Evolutionary conservation across 2,888 invertebrate species (phyloP).

Genomic region (Nipponacmea schrenckii): DNA sequence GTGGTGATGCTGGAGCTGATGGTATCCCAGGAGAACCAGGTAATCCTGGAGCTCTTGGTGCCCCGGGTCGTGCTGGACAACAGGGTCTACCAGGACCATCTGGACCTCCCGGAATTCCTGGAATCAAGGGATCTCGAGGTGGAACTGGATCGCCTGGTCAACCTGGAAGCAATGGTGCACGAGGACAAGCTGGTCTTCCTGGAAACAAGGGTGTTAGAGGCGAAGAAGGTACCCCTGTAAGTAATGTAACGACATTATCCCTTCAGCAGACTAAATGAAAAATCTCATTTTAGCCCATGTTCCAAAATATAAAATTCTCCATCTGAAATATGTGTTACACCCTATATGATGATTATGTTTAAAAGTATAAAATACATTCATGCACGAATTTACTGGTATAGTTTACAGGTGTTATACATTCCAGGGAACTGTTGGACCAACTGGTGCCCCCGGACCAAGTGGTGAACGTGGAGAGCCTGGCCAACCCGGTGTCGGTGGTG

Average conservation of each 20-base stretch:
- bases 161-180: constrained; percentile 79
- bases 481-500: constrained; percentile 48
- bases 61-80: constrained; percentile 50
- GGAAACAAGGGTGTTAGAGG: constrained; percentile 51
- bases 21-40: constrained; percentile 77
- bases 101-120: constrained; percentile 48
- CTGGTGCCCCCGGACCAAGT: constrained; percentile 78
- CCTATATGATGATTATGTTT: no score
- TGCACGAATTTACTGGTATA: no score
- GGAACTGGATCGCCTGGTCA: constrained; percentile 77
- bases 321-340: background rate
- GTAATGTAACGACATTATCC: constrained; percentile 17
- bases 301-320: background rate
- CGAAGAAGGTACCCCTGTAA: constrained; percentile 46
- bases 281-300: background rate
- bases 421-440: constrained; percentile 69
- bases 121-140: constrained; percentile 64
- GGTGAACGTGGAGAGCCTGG: constrained; percentile 76
- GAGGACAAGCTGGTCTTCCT: constrained; percentile 78
- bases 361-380: no score
- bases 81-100: constrained; percentile 47
- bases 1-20: constrained; percentile 68
- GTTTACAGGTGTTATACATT: no score
- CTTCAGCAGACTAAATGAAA: no score
- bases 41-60: constrained; percentile 71